These are phyloP conservation scores for Ploceus nigricollis DNA, from an alignment of 2,113 vertebrate genomes.

Conservation along the genomic window DNA sequence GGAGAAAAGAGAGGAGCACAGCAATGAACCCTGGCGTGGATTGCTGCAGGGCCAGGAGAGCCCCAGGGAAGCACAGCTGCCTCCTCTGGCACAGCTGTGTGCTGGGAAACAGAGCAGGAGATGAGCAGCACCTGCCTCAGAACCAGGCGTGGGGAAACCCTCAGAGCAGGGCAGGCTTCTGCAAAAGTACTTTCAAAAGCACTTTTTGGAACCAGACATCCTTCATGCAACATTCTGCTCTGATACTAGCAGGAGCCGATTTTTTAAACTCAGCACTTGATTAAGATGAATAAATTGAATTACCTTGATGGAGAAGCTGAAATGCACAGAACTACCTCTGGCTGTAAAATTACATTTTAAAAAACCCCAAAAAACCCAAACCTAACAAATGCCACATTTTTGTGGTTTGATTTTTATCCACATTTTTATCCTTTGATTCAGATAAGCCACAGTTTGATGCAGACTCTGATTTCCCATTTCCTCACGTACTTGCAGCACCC, in stretches of 20 bases:
- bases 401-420: too few species aligned
- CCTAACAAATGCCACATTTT: background rate
- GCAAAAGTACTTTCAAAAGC: too few species aligned
- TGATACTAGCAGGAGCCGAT: fast-evolving
- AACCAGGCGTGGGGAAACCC: background rate
- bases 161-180: background rate
- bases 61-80: background rate
- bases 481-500: fast-evolving
- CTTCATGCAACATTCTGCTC: background rate
- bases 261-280: background rate
- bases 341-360: background rate
- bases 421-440: too few species aligned
- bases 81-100: background rate
- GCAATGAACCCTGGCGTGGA: background rate
- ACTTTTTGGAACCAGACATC: too few species aligned
- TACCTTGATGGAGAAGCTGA: background rate
- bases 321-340: background rate
- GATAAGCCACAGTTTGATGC: fast-evolving
- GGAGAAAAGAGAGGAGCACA: background rate
- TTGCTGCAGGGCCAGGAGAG: background rate
- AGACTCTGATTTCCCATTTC: fast-evolving
- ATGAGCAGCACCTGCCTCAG: background rate
- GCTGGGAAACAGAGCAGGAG: background rate
- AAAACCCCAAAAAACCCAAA: background rate
- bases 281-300: background rate